Conservation (phyloP, 2,113 vertebrate species). For the Glaucidium brasilianum region DNA sequence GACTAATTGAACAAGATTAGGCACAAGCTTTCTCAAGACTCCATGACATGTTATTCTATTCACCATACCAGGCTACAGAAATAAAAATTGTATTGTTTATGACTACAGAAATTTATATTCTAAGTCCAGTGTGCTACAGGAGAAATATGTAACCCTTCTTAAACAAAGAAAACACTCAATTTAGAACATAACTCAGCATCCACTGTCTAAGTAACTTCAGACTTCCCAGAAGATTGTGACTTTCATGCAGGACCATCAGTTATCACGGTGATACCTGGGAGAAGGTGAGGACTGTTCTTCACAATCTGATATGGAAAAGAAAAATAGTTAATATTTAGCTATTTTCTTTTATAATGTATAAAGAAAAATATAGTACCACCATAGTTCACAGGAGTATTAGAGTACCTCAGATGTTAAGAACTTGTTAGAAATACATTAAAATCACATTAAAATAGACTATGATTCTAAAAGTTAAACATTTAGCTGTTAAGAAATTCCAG, state of each 20-base stretch:
- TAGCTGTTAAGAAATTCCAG: not conserved
- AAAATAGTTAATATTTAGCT: not conserved
- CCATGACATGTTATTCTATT: fast-evolving
- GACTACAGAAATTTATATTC: not conserved
- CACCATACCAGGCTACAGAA: not conserved
- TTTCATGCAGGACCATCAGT: not conserved
- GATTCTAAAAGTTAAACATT: not conserved
- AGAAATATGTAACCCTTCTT: not conserved
- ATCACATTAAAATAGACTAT: not conserved
- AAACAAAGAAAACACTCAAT: not conserved
- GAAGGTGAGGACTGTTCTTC: not conserved
- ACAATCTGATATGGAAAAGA: not conserved
- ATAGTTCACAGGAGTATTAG: not conserved
- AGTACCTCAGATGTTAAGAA: not conserved
- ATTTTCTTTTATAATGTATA: not conserved
- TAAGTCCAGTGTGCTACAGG: not conserved
- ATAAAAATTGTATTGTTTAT: not conserved
- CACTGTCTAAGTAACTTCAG: not conserved
- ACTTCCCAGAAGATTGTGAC: not conserved
- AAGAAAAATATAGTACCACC: not conserved
- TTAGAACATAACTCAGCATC: not conserved
- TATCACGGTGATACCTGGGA: not conserved
- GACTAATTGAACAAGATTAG: not conserved
- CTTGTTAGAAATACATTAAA: not conserved
- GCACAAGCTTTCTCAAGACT: not conserved